Evolutionary conservation across 2,113 vertebrate genomes (phyloP).

Genomic region (Menidia beryllina): DNA sequence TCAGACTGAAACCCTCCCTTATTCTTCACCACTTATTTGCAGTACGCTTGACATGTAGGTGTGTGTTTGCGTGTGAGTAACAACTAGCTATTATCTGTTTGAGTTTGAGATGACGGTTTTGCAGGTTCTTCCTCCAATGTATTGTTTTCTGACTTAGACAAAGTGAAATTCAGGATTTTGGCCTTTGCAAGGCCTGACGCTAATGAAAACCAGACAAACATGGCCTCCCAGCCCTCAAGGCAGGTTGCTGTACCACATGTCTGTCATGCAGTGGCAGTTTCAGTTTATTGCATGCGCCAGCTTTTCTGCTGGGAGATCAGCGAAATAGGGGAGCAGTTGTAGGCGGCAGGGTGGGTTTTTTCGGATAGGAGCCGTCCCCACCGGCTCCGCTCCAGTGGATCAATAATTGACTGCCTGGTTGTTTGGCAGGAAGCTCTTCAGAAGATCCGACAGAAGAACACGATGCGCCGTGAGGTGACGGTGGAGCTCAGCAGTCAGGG

Average conservation of each 20-base stretch:
- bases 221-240: constrained; percentile 41
- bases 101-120: not conserved
- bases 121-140: too few species aligned
- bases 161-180: not conserved
- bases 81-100: not conserved
- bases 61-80: constrained; percentile 12
- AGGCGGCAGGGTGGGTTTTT: not conserved
- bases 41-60: constrained; percentile 35
- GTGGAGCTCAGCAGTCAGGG: constrained; percentile 98
- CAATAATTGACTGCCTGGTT: constrained; percentile 69
- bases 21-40: constrained; percentile 16
- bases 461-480: constrained; percentile 97
- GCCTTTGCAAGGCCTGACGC: not conserved
- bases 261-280: constrained; percentile 34
- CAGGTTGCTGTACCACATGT: constrained; percentile 4
- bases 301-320: constrained; percentile 17
- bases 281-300: constrained; percentile 59
- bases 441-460: constrained; percentile 99
- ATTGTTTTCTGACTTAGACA: not conserved
- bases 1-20: not conserved
- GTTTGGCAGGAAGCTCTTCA: constrained; percentile 94
- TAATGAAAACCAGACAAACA: not conserved
- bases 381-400: constrained; percentile 51
- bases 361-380: constrained; percentile 43
- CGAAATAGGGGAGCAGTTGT: not conserved